Evolutionary conservation across 2,113 vertebrate genomes (phyloP).

Genomic region (Cebus imitator): DNA sequence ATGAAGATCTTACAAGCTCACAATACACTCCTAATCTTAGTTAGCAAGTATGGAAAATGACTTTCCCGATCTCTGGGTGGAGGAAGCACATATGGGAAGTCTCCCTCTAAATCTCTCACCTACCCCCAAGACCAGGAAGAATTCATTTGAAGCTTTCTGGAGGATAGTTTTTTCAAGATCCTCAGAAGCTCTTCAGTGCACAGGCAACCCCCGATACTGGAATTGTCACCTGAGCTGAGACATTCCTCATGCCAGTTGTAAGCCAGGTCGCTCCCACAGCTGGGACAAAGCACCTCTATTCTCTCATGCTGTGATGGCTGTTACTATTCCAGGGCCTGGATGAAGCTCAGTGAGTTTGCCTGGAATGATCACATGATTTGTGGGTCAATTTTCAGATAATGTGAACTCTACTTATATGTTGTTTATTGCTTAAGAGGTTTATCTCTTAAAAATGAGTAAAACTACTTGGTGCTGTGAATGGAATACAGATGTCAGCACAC

Average conservation of each 20-base stretch:
- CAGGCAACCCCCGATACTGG: background rate
- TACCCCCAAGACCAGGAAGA: background rate
- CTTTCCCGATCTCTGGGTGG: accelerated
- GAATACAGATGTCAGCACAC: background rate
- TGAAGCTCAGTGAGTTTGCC: background rate
- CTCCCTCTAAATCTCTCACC: no score
- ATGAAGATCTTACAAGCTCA: background rate
- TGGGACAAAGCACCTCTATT: accelerated
- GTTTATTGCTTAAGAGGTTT: background rate
- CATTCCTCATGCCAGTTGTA: background rate
- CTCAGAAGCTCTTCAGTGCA: background rate
- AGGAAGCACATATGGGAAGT: background rate
- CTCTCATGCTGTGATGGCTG: no score
- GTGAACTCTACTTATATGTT: background rate
- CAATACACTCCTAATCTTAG: background rate
- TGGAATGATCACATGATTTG: background rate
- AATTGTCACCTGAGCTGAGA: background rate
- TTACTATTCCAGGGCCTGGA: background rate
- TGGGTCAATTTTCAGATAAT: background rate
- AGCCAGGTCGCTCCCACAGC: accelerated
- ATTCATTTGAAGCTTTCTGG: background rate
- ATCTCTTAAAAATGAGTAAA: background rate
- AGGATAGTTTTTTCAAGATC: background rate
- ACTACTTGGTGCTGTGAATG: background rate
- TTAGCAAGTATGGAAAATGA: background rate